Evolutionary conservation across 1,140 invertebrate genomes (phyloP), one percentile per base, ranked within the genome.

Genomic region (Frieseomelitta varia): DNA sequence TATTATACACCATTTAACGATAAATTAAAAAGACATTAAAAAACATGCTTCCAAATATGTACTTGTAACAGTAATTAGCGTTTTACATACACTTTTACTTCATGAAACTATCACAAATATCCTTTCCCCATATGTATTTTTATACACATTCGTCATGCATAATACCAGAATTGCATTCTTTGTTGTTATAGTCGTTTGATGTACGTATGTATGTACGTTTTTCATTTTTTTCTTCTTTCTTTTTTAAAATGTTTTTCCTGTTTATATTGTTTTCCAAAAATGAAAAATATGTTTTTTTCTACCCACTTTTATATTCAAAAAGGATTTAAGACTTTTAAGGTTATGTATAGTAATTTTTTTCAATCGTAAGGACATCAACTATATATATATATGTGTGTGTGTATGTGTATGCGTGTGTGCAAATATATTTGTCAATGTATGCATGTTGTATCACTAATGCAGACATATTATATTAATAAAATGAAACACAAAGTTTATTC

Each of bases 321-420:
- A 65, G 30, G 15, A 12, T 24, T 51, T 21, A 0, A 51, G 0
- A 53, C 51, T 51, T 77, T 78, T 65, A 51, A 78, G 76, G 76
- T 78, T 78, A 78, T 78, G 76, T 78, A 47, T 8, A 24, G 24
- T 24, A 61, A 51, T 15, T 78, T 67, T 30, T 67, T 65, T 63
- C 39, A n/a, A 21, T 19, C n/a, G n/a, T 30, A 73, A 27, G 53
- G 21, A 15, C 51, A 30, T 34, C 21, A 24, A 3, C 11, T 34
- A 34, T 74, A 34, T 34, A 34, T 8, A 56, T 34, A 74, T 55
- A n/a, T n/a, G 14, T 27, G 27, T n/a, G n/a, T n/a, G 6, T 30
- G 8, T 19, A 39, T 39, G 39, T 39, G 6, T 47, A 6, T 10
- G 0, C 39, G 39, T 10, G 10, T 8, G 39, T 47, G 39, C 8